A percentile compares a stretch with the other conserved stretches of the same genome.
These are phyloP conservation scores for Platygyra sinensis DNA, from an alignment of 64 coral and sea anemone species.

Conservation along the genomic window DNA sequence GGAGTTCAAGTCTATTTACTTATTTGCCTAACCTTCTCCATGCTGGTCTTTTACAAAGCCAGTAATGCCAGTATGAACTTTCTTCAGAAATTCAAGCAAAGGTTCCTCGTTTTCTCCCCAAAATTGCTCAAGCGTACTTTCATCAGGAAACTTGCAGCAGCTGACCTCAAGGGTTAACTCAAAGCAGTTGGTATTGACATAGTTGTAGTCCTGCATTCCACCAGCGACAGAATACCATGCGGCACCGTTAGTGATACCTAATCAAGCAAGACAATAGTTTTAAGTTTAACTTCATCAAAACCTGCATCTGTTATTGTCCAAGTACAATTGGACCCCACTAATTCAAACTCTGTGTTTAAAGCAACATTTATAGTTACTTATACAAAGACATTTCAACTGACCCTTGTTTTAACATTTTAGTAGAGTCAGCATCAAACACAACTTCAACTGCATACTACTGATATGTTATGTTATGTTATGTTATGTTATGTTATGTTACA, in stretches of 20 bases:
- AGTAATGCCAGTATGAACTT: conserved; percentile 83
- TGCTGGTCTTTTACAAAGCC: conserved; percentile 68
- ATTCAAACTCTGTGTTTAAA: no score
- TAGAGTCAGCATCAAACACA: no score
- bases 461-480: no score
- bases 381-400: no score
- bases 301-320: no score
- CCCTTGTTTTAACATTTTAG: no score
- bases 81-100: conserved; percentile 66
- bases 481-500: no score
- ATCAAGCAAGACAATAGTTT: neutral
- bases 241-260: conserved; percentile 98
- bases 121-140: conserved; percentile 12
- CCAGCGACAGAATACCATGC: conserved; percentile 85
- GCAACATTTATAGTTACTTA: no score
- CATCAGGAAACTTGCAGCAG: conserved; percentile 82
- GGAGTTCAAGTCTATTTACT: neutral
- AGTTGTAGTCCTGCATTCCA: conserved; percentile 99
- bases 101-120: conserved; percentile 81
- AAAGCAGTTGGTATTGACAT: conserved; percentile 73
- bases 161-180: conserved; percentile 90
- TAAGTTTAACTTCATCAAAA: no score
- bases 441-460: no score
- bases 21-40: conserved; percentile 52
- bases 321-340: neutral